Evolutionary conservation across 2,797 vertebrate genomes (phyloP).

Genomic region (Peromyscus melanophrys): DNA sequence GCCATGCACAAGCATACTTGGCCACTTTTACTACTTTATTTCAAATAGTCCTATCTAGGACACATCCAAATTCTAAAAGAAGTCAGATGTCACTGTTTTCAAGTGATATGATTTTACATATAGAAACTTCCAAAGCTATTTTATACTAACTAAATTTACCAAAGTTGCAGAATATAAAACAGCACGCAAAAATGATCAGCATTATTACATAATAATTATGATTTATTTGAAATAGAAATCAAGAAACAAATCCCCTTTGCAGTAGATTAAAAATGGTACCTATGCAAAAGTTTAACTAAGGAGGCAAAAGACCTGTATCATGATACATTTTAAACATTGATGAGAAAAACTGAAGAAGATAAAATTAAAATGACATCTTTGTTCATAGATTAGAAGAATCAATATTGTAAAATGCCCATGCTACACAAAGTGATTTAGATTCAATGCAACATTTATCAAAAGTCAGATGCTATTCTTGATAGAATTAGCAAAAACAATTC

Average conservation of each 20-base stretch:
- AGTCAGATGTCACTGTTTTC: slow-evolving; percentile 3
- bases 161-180: background rate
- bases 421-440: background rate
- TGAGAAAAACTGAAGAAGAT: background rate
- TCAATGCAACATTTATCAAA: background rate
- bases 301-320: background rate
- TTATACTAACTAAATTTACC: background rate
- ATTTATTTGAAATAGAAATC: slow-evolving; percentile 10
- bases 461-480: background rate
- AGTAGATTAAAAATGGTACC: background rate
- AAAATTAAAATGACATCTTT: background rate
- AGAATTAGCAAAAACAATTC: background rate
- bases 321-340: background rate
- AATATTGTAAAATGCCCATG: background rate
- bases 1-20: background rate
- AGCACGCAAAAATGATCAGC: background rate
- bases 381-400: background rate
- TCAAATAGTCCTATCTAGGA: background rate
- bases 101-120: background rate
- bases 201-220: background rate
- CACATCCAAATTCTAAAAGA: background rate
- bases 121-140: background rate
- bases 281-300: background rate
- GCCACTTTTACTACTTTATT: background rate
- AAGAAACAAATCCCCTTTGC: background rate